phyloP scores from a whole-genome alignment of 2,113 vertebrate species.

The Hippocampus abdominalis region DNA sequence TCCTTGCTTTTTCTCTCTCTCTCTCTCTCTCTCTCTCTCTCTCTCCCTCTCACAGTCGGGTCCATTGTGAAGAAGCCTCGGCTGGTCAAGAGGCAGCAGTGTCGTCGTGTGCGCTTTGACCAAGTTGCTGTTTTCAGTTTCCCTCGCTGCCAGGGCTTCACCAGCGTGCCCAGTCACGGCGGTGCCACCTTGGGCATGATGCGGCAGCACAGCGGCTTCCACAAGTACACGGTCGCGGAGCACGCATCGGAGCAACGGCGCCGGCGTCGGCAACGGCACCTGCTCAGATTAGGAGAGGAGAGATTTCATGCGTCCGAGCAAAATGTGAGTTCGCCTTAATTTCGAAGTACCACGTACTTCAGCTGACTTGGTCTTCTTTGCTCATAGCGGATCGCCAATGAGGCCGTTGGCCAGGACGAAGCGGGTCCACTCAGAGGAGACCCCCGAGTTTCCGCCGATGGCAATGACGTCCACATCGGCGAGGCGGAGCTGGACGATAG shows the following conservation, averaged over 20 bases:
- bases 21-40: conserved; percentile 8
- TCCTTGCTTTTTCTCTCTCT: background rate
- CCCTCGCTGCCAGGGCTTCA: conserved; percentile 90
- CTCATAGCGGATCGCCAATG: conserved; percentile 73
- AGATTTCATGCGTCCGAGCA: conserved; percentile 70
- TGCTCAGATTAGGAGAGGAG: conserved; percentile 76
- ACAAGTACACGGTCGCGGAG: conserved; percentile 80
- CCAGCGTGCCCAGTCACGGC: conserved; percentile 84
- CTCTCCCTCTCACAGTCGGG: conserved; percentile 55
- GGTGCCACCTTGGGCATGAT: conserved; percentile 89
- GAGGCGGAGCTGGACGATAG: conserved; percentile 70
- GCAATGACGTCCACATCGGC: conserved; percentile 59
- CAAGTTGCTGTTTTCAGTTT: conserved; percentile 87
- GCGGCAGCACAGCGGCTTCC: conserved; percentile 73
- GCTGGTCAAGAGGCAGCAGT: conserved; percentile 50
- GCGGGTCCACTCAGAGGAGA: conserved; percentile 71
- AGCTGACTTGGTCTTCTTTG: conserved; percentile 9
- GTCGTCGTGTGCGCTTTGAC: conserved; percentile 79
- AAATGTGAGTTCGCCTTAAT: conserved; percentile 67
- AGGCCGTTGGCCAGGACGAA: conserved; percentile 68
- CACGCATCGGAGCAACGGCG: conserved; percentile 76
- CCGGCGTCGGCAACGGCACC: conserved; percentile 70
- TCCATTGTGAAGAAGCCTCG: conserved; percentile 85
- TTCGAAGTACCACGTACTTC: background rate
- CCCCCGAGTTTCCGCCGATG: conserved; percentile 72